Evolutionary conservation across 2,888 invertebrate genomes (phyloP).

Genomic region (Ochlodes sylvanus): DNA sequence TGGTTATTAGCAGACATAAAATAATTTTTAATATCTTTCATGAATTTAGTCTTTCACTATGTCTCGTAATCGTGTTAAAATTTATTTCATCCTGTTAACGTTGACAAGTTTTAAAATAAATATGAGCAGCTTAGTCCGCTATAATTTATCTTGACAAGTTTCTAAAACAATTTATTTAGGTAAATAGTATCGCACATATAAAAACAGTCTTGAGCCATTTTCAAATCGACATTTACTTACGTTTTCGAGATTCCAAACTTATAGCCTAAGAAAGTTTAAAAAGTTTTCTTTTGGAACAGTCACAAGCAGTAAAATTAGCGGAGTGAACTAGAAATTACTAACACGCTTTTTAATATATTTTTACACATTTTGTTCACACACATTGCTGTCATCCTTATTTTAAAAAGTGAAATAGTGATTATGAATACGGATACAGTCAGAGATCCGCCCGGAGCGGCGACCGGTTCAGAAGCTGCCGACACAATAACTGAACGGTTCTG

Average conservation of each 20-base stretch:
- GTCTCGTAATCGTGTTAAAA: too few relatives aligned
- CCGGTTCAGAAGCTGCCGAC: constrained; percentile 55
- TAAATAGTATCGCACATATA: too few relatives aligned
- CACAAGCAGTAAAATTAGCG: not conserved
- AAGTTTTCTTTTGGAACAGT: constrained; percentile 16
- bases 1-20: too few relatives aligned
- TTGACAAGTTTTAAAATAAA: not conserved
- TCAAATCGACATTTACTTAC: constrained; percentile 4
- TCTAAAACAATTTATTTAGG: not conserved
- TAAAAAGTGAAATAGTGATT: not conserved
- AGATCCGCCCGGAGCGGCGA: constrained; percentile 44
- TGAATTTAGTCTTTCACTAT: too few relatives aligned
- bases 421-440: constrained; percentile 2
- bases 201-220: too few relatives aligned
- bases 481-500: constrained; percentile 61
- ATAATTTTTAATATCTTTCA: too few relatives aligned
- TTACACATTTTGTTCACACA: not conserved
- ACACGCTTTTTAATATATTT: constrained; percentile 1
- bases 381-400: not conserved
- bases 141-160: too few relatives aligned
- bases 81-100: too few relatives aligned
- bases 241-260: constrained; percentile 8
- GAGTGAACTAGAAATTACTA: not conserved
- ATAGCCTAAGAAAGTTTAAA: constrained; percentile 8
- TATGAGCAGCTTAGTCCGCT: too few relatives aligned